Percentiles rank a stretch among this genome's conserved stretches.
Conservation (phyloP, 2,888 invertebrate genomes). For the Pediacus dermestoides region DNA sequence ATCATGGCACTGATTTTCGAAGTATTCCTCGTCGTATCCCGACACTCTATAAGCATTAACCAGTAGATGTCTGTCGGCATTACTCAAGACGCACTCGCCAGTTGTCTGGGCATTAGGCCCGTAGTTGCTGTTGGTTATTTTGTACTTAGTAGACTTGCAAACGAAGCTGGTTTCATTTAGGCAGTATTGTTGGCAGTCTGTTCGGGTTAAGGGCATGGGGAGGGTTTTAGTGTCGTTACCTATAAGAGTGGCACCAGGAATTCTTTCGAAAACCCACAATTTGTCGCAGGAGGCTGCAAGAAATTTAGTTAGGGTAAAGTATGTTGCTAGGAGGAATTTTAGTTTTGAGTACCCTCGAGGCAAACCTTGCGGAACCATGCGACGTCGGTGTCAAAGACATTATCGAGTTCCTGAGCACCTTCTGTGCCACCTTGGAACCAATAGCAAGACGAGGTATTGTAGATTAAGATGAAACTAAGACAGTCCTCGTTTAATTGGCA, state of each 20-base stretch:
- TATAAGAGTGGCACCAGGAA: constrained; percentile 70
- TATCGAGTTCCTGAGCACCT: constrained; percentile 37
- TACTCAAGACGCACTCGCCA: constrained; percentile 70
- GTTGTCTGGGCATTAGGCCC: constrained; percentile 21
- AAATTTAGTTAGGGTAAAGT: constrained; percentile 4
- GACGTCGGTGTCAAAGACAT: constrained; percentile 54
- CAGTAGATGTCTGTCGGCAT: constrained; percentile 69
- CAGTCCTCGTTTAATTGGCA: constrained; percentile 41
- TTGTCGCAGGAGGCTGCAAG: constrained; percentile 45
- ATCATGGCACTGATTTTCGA: constrained; percentile 71
- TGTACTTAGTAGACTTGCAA: constrained; percentile 58
- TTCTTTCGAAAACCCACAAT: constrained; percentile 73
- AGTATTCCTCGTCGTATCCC: constrained; percentile 73
- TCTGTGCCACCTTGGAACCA: constrained; percentile 36
- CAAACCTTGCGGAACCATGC: constrained; percentile 67
- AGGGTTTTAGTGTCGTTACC: constrained; percentile 63
- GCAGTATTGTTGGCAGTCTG: constrained; percentile 66
- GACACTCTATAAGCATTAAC: constrained; percentile 76
- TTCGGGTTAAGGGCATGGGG: constrained; percentile 58
- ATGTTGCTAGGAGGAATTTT: too few species aligned
- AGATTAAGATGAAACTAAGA: constrained; percentile 44
- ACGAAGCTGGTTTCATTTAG: constrained; percentile 53
- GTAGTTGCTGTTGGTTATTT: constrained; percentile 25
- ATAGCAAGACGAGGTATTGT: constrained; percentile 43
- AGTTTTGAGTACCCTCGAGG: constrained; percentile 53